Evolutionary conservation across 2,113 vertebrate genomes (phyloP).

Genomic region (Hoplias malabaricus): DNA sequence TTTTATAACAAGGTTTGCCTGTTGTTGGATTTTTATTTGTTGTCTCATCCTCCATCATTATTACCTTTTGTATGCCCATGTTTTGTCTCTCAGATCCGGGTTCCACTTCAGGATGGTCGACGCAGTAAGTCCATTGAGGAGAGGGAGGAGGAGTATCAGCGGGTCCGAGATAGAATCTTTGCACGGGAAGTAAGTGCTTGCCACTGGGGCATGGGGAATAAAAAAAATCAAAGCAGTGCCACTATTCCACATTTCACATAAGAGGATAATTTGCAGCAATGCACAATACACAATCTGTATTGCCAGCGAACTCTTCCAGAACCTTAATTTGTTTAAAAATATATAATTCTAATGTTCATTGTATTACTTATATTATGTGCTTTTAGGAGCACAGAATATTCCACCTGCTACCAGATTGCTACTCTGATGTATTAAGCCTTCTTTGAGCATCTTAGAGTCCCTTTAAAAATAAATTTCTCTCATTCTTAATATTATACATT

Average conservation of each 20-base stretch:
- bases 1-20: too few relatives aligned
- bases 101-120: slow-evolving; percentile 96
- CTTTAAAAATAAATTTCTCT: neutral
- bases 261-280: neutral
- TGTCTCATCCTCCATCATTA: neutral
- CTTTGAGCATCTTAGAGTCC: neutral
- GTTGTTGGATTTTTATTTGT: neutral
- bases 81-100: slow-evolving; percentile 84
- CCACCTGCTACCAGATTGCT: neutral
- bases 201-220: slow-evolving; percentile 25
- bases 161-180: slow-evolving; percentile 97
- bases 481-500: neutral
- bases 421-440: neutral
- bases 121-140: slow-evolving; percentile 99
- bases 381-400: neutral
- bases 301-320: neutral
- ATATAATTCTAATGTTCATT: neutral
- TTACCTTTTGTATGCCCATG: neutral
- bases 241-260: neutral
- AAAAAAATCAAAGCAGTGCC: neutral
- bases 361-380: neutral
- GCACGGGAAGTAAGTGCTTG: slow-evolving; percentile 90
- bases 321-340: neutral
- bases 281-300: neutral
- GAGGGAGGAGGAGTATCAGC: slow-evolving; percentile 97